Evolutionary conservation across 2,888 invertebrate genomes (phyloP), one percentile per base, ranked within the genome.

Genomic region (Cantharis rufa): DNA sequence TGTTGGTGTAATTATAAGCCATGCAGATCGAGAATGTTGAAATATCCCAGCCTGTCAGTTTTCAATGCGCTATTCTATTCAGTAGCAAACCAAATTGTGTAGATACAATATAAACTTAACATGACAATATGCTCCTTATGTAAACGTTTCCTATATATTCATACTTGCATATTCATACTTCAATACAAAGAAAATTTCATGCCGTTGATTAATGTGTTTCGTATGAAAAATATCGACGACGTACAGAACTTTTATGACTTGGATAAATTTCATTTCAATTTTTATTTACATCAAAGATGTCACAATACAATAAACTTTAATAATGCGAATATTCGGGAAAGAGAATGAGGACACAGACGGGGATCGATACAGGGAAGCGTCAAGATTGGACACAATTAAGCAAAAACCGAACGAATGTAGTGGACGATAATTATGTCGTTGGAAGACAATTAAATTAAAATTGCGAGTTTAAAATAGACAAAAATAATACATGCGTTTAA

Each of bases 81-180:
- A 74, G 76, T 76, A 78, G 78, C 76, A 75, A 76, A 71, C 74
- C 21, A 76, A 32, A 74, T 76, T 78, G 78, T 78, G 48, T 48
- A 48, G 48, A 72, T 78, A 70, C 70, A 70, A 78, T 71, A 72
- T 32, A 76, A 63, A 64, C 72, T 76, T 76, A 66, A 76, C 78
- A 78, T 68, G 78, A 78, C 78, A 78, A 78, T 78, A 78, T 72
- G 78, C 68, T 72, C 48, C 75, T 78, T 78, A 78, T 75, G 75
- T 75, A 72, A 63, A 68, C 48, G 64, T 78, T 73, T 73, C 68
- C 27, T 13, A 48, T 48, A 48, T 48, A 48, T 48, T 48, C 48
- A 48, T 48, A 48, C 48, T 48, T 48, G 48, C 48, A 48, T 48
- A 48, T 48, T 48, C 48, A 48, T 48, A 48, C 48, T 48, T 48